Base-by-base conservation (phyloP, 2,888 invertebrate genomes). In the Cabera pusaria region DNA sequence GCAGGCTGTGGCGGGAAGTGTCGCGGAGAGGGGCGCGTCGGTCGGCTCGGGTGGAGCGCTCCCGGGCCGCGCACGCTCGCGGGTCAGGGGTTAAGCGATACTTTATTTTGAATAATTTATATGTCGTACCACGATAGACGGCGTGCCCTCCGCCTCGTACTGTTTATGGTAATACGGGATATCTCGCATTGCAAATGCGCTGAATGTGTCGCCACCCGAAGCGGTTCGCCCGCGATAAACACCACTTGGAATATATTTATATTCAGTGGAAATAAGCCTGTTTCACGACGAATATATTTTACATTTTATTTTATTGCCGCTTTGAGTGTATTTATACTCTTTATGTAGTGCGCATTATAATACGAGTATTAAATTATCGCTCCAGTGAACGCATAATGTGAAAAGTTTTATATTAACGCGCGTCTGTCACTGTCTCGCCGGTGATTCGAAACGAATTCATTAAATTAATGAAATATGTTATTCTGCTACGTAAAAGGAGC, bases 91-190 rank as follows among this genome's bases (percentile, higher is more conserved):
- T 86, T 88, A 88, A 88, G 83, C 88, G 87, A 88, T 88, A 88
- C 88, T 88, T 88, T 87, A 88, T 87, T 88, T 87, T 88, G 88
- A 88, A 88, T 88, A 87, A 88, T 88, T 87, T 88, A 88, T 87
- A 86, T 86, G 85, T 86, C 81, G 80, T 74, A 72, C 70, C 64
- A 75, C 86, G 87, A 87, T 87, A 86, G 88, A 85, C 84, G 83
- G 79, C 80, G 70, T 85, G 85, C 85, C 77, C 85, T 86, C 83
- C 81, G 79, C 74, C 78, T 79, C 74, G 79, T 82, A 77, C 87
- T 79, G 84, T 83, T 88, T 88, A 88, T 88, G 88, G 84, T 86
- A 88, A 88, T 88, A 76, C 75, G 65, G 79, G 66, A 83, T 87
- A 87, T 87, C 87, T 83, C 77, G 87, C 85, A 87, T 86, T 86